Base-by-base conservation (phyloP, 2,113 vertebrate species). In the Riparia riparia region DNA sequence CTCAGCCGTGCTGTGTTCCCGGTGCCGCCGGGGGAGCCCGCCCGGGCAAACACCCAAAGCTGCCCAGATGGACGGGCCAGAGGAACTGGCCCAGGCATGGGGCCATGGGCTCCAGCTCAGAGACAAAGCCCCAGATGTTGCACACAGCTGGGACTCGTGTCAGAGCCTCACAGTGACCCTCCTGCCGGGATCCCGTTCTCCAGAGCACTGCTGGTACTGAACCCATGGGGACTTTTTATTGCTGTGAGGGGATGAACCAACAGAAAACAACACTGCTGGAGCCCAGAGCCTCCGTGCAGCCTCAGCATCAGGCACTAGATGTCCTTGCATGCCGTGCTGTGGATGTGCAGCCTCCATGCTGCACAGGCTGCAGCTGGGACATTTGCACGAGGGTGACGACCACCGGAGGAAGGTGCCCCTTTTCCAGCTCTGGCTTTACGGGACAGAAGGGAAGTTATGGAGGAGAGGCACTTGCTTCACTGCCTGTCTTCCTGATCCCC, bases 1-100 rank as follows among this genome's bases (percentile, higher is more conserved):
- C 5, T 2, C 45, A 29, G 57, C 49, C 0, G 0, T 37, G 51
- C 32, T 51, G 53, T 0, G 0, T 7, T 29, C 22, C 25, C n/a
- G 32, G 45, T 14, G 0, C 31, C 7, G 1, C 44, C 13, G 8
- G 1, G 4, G 11, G 45, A 61, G 31, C 49, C 0, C 1, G 1
- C 7, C 61, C 54, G 69, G 17, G 19, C 17, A 60, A 65, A 6
- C 1, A 1, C 31, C 70, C 66, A 7, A 14, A 73, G 45, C 39
- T 76, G 47, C 41, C 64, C 41, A 15, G 5, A 2, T 21, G 68
- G 39, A 3, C 2, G 13, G 37, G 4, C 18, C 19, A 25, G 32
- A 22, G 54, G 18, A 65, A 2, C 28, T 70, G 41, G 7, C 54
- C 78, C 64, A 65, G 41, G 18, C 18, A 10, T 20, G 19, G 66